Conservation (phyloP, 2,797 vertebrate genomes). For the Clarias platycephalus region DNA sequence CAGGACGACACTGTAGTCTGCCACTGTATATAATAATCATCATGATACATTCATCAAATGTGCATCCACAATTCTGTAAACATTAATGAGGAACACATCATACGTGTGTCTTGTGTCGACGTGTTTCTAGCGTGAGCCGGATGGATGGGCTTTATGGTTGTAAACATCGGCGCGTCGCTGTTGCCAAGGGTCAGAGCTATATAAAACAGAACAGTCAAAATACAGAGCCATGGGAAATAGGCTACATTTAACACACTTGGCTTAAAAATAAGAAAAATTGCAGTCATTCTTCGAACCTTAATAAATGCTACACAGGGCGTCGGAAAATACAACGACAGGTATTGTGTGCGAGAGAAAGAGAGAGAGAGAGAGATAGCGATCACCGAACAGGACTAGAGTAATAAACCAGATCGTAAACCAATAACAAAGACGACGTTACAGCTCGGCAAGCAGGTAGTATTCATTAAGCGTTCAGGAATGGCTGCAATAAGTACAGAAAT, state of each 20-base stretch:
- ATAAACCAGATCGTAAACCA: slow-evolving; percentile 42
- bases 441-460: slow-evolving; percentile 35
- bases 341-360: not conserved
- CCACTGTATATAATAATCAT: not conserved
- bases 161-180: slow-evolving; percentile 32
- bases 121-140: not conserved
- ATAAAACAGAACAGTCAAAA: slow-evolving; percentile 48
- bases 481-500: slow-evolving; percentile 36
- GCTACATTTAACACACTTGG: slow-evolving; percentile 46
- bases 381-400: slow-evolving; percentile 5
- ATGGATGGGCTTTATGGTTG: slow-evolving; percentile 10
- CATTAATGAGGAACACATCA: slow-evolving; percentile 4
- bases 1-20: not conserved
- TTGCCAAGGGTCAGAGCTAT: slow-evolving; percentile 46
- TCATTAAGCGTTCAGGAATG: slow-evolving; percentile 42
- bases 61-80: slow-evolving; percentile 24
- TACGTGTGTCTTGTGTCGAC: not conserved
- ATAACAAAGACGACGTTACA: slow-evolving; percentile 37
- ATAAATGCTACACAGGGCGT: slow-evolving; percentile 39
- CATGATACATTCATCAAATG: slow-evolving; percentile 10
- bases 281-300: slow-evolving; percentile 38
- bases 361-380: not conserved
- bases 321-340: not conserved
- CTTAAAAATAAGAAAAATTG: slow-evolving; percentile 2
- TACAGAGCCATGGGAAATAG: slow-evolving; percentile 25